Evolutionary conservation across 1,140 invertebrate species (phyloP).

Genomic region (Hyles euphorbiae): DNA sequence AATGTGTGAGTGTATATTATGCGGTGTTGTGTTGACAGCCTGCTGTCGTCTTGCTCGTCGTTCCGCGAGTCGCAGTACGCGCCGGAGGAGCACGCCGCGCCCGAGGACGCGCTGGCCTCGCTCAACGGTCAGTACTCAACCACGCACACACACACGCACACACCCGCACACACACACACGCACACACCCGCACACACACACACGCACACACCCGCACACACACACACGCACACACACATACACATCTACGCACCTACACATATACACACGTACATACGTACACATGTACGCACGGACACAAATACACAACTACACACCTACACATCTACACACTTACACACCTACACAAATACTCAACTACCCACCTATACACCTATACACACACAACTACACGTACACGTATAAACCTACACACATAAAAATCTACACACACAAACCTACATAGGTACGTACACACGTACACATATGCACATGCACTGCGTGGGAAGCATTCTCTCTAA

Average conservation of each 20-base stretch:
- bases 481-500: too few relatives aligned
- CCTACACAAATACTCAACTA: conserved; percentile 29
- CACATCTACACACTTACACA: too few relatives aligned
- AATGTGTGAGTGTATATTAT: background rate
- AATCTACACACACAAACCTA: conserved; percentile 5
- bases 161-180: conserved; percentile 1
- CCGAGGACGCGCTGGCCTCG: conserved; percentile 78
- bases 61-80: conserved; percentile 84
- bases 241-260: too few relatives aligned
- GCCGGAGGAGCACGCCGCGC: conserved; percentile 57
- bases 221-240: too few relatives aligned
- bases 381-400: background rate
- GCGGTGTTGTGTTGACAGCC: conserved; percentile 70
- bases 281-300: too few relatives aligned
- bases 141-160: conserved; percentile 8
- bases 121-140: conserved; percentile 79
- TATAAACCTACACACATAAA: background rate
- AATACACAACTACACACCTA: too few relatives aligned
- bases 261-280: too few relatives aligned
- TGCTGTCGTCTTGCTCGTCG: conserved; percentile 89
- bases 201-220: too few relatives aligned
- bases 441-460: conserved; percentile 2
- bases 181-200: background rate
- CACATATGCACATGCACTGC: background rate
- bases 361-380: background rate